Base-by-base conservation (phyloP, 2,888 invertebrate genomes). In the Acanthopleura granulata region DNA sequence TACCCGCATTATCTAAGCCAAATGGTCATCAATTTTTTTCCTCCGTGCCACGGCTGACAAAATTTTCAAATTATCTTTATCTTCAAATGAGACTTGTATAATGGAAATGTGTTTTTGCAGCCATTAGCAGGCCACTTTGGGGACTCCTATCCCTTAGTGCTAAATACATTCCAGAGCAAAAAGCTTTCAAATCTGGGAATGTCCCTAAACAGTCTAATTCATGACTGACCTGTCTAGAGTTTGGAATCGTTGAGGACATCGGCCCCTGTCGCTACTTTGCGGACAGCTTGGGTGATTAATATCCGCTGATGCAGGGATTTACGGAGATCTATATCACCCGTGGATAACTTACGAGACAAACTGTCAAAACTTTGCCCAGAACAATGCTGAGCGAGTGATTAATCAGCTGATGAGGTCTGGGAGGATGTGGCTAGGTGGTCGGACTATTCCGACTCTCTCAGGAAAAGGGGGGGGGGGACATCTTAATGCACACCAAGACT, bases 31-130 rank as follows among this genome's bases (percentile, higher is more conserved):
- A 57, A 57, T 66, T 66, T 27, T 66, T 66, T 66, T 27, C 66
- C 57, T 57, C 25, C 15, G 16, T 66, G 66, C 18, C 14, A 27
- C 29, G 15, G 66, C 66, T 66, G 66, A 66, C 66, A 66, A 66
- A 66, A 66, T 66, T 66, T 66, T 66, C 66, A 66, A 66, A 66
- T 66, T 66, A 66, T 66, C 66, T 66, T 66, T 25, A 66, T 66
- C 29, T 66, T 27, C 27, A 27, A 66, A 66, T 66, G 66, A 66
- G 66, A 27, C 27, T 15, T 66, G 16, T 27, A 66, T 66, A 66
- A 66, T 66, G 66, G 66, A 66, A 66, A 66, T 66, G 66, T 27
- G 66, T 66, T 66, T 66, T 66, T 66, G 66, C 27, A 57, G 22
- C 66, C 66, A 66, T 66, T 66, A 66, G 66, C 15, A 27, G 25